These are phyloP conservation scores for Cybosia mesomella DNA, from an alignment of 2,888 invertebrate species.

Conservation along the genomic window DNA sequence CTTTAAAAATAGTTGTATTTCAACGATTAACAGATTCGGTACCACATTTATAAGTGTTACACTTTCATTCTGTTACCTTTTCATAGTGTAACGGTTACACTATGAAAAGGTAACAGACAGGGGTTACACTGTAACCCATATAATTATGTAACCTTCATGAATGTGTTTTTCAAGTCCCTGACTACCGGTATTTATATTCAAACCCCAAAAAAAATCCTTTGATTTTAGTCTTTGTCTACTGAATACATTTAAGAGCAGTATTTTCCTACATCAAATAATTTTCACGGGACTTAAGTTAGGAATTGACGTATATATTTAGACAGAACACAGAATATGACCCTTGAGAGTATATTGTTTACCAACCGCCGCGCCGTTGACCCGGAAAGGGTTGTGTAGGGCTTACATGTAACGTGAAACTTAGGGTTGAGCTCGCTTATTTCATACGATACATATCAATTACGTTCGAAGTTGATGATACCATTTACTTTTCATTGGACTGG, in stretches of 20 bases:
- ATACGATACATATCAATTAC: conserved; percentile 6
- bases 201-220: not conserved
- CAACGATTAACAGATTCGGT: no score
- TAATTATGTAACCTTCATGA: no score
- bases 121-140: no score
- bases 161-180: no score
- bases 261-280: conserved; percentile 1
- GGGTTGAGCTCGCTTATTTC: not conserved
- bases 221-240: not conserved
- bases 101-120: no score
- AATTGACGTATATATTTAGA: not conserved
- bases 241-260: not conserved
- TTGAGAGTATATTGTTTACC: not conserved
- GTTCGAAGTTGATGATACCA: not conserved
- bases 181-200: no score
- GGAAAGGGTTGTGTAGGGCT: not conserved
- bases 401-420: conserved; percentile 9
- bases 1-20: no score
- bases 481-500: no score
- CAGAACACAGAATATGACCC: not conserved
- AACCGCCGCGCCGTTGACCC: not conserved
- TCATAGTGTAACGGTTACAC: no score
- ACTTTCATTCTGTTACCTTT: no score
- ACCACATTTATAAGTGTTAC: no score
- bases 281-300: not conserved